Percentiles rank a stretch among this genome's conserved stretches.
phyloP scores from a whole-genome alignment of 2,113 vertebrate species.

The Lampris incognitus region DNA sequence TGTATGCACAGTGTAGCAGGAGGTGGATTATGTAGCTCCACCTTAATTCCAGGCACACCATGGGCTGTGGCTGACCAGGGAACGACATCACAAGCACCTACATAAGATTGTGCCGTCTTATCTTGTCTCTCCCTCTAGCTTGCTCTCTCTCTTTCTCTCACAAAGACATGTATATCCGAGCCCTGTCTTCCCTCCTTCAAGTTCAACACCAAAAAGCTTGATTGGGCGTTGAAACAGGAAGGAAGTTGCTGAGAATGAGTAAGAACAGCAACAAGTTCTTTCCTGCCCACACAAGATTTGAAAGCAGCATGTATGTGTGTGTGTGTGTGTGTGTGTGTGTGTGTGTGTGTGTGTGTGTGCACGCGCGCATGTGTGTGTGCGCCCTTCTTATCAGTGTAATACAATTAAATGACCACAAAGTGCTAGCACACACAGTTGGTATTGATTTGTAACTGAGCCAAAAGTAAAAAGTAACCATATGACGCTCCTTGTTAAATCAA shows the following conservation, averaged over 20 bases:
- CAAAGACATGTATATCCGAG: slow-evolving; percentile 7
- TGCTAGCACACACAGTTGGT: slow-evolving; percentile 3
- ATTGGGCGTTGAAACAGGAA: slow-evolving; percentile 73
- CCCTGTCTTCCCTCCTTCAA: slow-evolving; percentile 23
- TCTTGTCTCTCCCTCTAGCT: slow-evolving; percentile 16
- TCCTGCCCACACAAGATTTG: slow-evolving; percentile 61
- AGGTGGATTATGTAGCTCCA: slow-evolving; percentile 68
- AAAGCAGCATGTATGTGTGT: slow-evolving; percentile 22
- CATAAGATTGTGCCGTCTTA: slow-evolving; percentile 24
- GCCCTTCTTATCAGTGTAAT: slow-evolving; percentile 10
- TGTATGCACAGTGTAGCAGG: slow-evolving; percentile 59
- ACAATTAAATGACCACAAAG: slow-evolving; percentile 1
- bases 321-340: slow-evolving; percentile 31
- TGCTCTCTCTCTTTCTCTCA: slow-evolving; percentile 10
- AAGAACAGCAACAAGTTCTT: slow-evolving; percentile 47
- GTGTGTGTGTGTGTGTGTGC: slow-evolving; percentile 25
- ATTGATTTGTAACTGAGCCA: neutral
- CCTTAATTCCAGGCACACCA: slow-evolving; percentile 59
- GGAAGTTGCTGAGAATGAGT: slow-evolving; percentile 77
- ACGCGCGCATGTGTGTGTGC: neutral
- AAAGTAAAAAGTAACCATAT: neutral
- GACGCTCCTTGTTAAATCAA: neutral
- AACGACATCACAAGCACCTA: slow-evolving; percentile 49
- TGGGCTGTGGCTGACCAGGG: slow-evolving; percentile 55
- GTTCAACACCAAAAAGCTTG: slow-evolving; percentile 1